phyloP scores from a whole-genome alignment of 1,140 invertebrate genomes.

The Drosophila subobscura region DNA sequence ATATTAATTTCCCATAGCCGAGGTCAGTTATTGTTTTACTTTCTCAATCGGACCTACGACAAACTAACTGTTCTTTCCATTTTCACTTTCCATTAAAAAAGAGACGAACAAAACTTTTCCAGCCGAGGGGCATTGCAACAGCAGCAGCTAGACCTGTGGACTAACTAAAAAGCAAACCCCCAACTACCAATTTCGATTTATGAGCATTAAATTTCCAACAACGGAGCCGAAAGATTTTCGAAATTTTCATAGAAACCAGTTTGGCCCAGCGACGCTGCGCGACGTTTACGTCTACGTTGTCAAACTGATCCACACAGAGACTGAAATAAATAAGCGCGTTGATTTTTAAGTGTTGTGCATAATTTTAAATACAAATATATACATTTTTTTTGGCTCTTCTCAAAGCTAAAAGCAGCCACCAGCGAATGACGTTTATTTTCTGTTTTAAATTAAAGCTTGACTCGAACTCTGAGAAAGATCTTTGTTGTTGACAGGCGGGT shows the following conservation, averaged over 20 bases:
- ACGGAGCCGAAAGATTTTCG: slow-evolving; percentile 63
- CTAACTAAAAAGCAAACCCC: slow-evolving; percentile 18
- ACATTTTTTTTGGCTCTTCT: slow-evolving; percentile 17
- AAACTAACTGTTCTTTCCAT: slow-evolving; percentile 64
- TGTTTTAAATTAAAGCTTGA: slow-evolving; percentile 69
- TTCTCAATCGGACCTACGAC: slow-evolving; percentile 67
- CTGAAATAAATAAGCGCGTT: slow-evolving; percentile 72
- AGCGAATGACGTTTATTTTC: slow-evolving; percentile 69
- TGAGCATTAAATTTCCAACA: slow-evolving; percentile 66
- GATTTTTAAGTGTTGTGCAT: slow-evolving; percentile 82
- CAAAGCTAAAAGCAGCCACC: slow-evolving; percentile 34
- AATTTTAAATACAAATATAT: slow-evolving; percentile 75
- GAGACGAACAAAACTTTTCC: slow-evolving; percentile 32
- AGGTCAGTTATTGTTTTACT: slow-evolving; percentile 53
- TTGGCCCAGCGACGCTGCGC: slow-evolving; percentile 22
- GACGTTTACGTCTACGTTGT: slow-evolving; percentile 60
- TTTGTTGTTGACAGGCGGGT: slow-evolving; percentile 58
- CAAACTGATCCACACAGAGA: slow-evolving; percentile 64
- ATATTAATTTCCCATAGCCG: slow-evolving; percentile 19
- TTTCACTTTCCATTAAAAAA: slow-evolving; percentile 63
- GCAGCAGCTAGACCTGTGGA: not conserved
- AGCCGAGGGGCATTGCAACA: slow-evolving; percentile 56
- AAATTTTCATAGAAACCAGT: slow-evolving; percentile 74
- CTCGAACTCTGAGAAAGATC: slow-evolving; percentile 26
- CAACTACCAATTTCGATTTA: slow-evolving; percentile 60